These are phyloP conservation scores for Asobara japonica DNA, from an alignment of 1,140 invertebrate genomes.

Conservation along the genomic window DNA sequence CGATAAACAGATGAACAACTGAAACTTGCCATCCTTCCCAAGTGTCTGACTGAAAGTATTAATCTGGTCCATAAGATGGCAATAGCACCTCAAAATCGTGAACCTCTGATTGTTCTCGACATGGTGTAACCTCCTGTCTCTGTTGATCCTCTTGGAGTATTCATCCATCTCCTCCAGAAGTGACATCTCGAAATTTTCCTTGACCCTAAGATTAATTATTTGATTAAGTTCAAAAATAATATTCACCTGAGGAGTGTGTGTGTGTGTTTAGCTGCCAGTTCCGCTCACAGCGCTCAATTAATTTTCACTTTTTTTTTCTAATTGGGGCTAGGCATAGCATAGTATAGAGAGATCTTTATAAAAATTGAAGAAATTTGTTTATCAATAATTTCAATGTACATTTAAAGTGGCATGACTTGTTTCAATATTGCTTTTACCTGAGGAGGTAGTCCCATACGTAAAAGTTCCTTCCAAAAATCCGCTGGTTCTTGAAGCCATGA, in stretches of 20 bases:
- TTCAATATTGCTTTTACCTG: conserved; percentile 86
- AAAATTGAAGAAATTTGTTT: too few relatives aligned
- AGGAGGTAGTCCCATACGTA: conserved; percentile 97
- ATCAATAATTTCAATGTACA: too few relatives aligned
- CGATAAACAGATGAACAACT: conserved; percentile 91
- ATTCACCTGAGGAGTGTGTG: too few relatives aligned
- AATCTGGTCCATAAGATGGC: conserved; percentile 85
- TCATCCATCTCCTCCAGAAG: conserved; percentile 71
- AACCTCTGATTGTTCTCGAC: conserved; percentile 69
- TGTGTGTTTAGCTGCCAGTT: too few relatives aligned
- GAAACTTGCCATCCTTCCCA: conserved; percentile 98
- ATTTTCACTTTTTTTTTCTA: too few relatives aligned
- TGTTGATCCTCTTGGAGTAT: conserved; percentile 58
- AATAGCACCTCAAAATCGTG: conserved; percentile 79
- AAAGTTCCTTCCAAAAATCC: conserved; percentile 93
- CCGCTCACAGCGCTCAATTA: too few relatives aligned
- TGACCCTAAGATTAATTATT: too few relatives aligned
- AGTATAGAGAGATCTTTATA: too few relatives aligned
- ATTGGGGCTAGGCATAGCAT: too few relatives aligned
- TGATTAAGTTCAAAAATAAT: too few relatives aligned
- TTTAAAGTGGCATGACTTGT: too few relatives aligned
- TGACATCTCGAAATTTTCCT: conserved; percentile 84
- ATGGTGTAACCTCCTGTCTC: conserved; percentile 55
- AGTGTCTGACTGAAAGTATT: conserved; percentile 83
- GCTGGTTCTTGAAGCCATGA: conserved; percentile 89